Evolutionary conservation across 2,888 invertebrate genomes (phyloP).

Genomic region (Lasioglossum calceatum): DNA sequence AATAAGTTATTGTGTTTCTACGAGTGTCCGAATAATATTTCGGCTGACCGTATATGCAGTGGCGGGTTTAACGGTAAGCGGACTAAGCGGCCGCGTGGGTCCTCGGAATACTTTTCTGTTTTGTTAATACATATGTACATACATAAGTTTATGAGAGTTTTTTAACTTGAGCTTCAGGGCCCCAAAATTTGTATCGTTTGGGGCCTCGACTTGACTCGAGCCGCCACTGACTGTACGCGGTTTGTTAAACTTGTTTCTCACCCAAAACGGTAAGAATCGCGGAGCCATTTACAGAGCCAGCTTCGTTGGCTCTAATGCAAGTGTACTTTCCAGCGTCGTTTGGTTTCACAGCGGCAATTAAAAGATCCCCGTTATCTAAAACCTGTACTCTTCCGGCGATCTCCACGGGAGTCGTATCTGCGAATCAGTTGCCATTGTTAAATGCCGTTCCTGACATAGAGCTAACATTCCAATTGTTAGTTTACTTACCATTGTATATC

Average conservation of each 20-base stretch:
- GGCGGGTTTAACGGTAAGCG: too few relatives aligned
- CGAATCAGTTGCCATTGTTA: conserved; percentile 52
- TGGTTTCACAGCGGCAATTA: conserved; percentile 93
- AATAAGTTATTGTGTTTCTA: too few relatives aligned
- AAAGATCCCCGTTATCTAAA: conserved; percentile 93
- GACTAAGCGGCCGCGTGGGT: too few relatives aligned
- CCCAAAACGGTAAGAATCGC: conserved; percentile 94
- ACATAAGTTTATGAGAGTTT: too few relatives aligned
- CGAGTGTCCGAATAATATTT: too few relatives aligned
- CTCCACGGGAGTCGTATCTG: conserved; percentile 88
- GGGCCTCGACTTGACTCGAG: too few relatives aligned
- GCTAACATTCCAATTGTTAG: background rate
- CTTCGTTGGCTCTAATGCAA: conserved; percentile 95
- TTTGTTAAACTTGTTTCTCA: conserved; percentile 25
- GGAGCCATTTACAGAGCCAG: conserved; percentile 93
- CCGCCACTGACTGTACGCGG: background rate
- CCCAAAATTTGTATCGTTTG: too few relatives aligned
- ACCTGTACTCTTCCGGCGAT: conserved; percentile 92
- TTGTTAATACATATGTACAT: too few relatives aligned
- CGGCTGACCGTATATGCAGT: too few relatives aligned
- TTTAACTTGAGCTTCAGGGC: too few relatives aligned
- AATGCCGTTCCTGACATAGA: background rate
- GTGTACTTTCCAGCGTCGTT: conserved; percentile 95
- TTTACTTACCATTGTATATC: conserved; percentile 92
- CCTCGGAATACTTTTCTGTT: too few relatives aligned